Percentiles rank a stretch among this genome's conserved stretches.
Conservation (phyloP, 2,888 invertebrate genomes). For the Caradrina kadenii region DNA sequence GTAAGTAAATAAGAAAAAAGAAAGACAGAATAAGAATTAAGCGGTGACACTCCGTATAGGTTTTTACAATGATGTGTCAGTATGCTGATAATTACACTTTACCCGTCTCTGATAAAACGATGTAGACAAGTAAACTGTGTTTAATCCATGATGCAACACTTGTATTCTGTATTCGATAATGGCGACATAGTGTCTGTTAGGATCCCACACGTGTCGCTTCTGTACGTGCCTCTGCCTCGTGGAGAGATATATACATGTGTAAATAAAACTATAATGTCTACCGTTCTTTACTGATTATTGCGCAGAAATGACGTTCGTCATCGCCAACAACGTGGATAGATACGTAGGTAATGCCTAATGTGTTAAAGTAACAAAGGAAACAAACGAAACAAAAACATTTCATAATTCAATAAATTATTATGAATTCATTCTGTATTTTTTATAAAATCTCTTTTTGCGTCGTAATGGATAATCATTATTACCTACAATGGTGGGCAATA, state of each 20-base stretch:
- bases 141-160: conserved; percentile 36
- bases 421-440: too few relatives aligned
- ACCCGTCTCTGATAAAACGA: not conserved
- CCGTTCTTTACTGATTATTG: conserved; percentile 61
- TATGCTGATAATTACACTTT: not conserved
- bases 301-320: conserved; percentile 64
- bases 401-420: not conserved
- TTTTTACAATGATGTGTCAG: not conserved
- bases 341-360: conserved; percentile 30
- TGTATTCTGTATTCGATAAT: conserved; percentile 39
- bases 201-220: conserved; percentile 65
- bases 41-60: not conserved
- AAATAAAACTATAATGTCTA: conserved; percentile 58
- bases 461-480: too few relatives aligned
- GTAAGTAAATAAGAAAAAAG: too few relatives aligned
- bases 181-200: conserved; percentile 69
- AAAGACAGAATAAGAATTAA: too few relatives aligned
- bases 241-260: conserved; percentile 52
- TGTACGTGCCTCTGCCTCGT: conserved; percentile 66
- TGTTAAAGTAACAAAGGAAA: conserved; percentile 5
- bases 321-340: conserved; percentile 37
- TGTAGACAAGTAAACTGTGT: not conserved
- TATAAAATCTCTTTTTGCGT: too few relatives aligned
- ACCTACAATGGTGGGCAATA: too few relatives aligned
- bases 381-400: conserved; percentile 24